Base-by-base conservation (phyloP, 2,888 invertebrate genomes). In the Cephus pygmeus region DNA sequence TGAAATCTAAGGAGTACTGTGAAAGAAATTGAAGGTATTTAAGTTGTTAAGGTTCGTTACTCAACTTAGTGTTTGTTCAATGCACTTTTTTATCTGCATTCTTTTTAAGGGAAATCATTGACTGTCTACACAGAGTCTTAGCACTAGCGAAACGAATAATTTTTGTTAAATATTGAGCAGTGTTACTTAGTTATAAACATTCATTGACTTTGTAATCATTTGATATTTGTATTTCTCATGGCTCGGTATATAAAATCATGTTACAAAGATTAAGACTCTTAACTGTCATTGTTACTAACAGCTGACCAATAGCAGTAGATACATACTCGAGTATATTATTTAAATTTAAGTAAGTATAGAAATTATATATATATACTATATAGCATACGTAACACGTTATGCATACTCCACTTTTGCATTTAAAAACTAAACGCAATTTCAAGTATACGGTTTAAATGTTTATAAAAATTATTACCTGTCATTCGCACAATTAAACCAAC, bases 191-290 rank as follows among this genome's bases (percentile, higher is more conserved):
- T 23, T 23, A 56, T 56, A 15, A 23, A 56, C 23, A 56, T 23
- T 56, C 56, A 56, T 56, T 1, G 56, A 23, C 23, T 56, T 56
- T 9, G 56, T 56, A 56, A 56, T 56, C 56, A 56, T 56, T 56
- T 56, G 56, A 56, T 56, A 23, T 56, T 23, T 56, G 56, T 56
- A 56, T 71, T 71, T 71, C 33, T 33, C 34, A 71, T 71, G 31
- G 71, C 15, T 71, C 31, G 71, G 23, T 34, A 34, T 71, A 71
- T 33, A 71, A 71, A 71, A 71, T 71, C 71, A 71, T 71, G 34
- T 71, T 71, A 71, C 71, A 71, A 71, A n/a, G 71, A 71, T 71
- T 71, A 71, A 9, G 9, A 56, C 23, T 23, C 56, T 56, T 23
- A 56, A 56, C 15, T 56, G 56, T 56, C 56, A 56, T 9, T 23